These are phyloP conservation scores for Sylvia borin DNA, from an alignment of 2,797 vertebrate genomes.

Conservation along the genomic window DNA sequence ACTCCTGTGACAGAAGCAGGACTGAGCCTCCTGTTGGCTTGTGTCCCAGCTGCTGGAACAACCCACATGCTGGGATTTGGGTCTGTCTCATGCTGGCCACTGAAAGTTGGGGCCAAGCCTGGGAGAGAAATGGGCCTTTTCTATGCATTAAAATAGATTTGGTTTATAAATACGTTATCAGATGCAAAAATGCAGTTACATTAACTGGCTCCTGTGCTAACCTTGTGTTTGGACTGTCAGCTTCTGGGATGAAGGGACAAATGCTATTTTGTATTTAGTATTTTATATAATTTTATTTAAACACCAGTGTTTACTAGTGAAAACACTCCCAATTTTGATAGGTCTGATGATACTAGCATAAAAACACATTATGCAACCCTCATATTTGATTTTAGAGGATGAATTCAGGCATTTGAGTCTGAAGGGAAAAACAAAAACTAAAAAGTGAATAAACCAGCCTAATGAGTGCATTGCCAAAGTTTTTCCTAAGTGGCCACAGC, in stretches of 20 bases:
- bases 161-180: background rate
- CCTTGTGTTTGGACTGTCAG: background rate
- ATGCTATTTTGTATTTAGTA: background rate
- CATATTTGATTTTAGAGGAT: background rate
- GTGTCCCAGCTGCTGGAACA: background rate
- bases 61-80: fast-evolving
- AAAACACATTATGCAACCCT: background rate
- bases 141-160: background rate
- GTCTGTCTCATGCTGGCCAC: background rate
- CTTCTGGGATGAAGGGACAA: fast-evolving
- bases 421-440: background rate
- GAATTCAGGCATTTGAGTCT: background rate
- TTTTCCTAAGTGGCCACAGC: background rate
- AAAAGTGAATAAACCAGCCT: background rate
- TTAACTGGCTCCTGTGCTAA: background rate
- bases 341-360: background rate
- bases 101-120: background rate
- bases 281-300: background rate
- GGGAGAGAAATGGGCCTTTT: background rate
- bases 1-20: background rate
- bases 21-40: background rate
- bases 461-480: background rate
- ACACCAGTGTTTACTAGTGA: background rate
- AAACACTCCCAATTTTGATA: background rate
- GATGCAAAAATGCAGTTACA: background rate